Evolutionary conservation across 2,888 invertebrate genomes (phyloP).

Genomic region (Hartigia nigra): DNA sequence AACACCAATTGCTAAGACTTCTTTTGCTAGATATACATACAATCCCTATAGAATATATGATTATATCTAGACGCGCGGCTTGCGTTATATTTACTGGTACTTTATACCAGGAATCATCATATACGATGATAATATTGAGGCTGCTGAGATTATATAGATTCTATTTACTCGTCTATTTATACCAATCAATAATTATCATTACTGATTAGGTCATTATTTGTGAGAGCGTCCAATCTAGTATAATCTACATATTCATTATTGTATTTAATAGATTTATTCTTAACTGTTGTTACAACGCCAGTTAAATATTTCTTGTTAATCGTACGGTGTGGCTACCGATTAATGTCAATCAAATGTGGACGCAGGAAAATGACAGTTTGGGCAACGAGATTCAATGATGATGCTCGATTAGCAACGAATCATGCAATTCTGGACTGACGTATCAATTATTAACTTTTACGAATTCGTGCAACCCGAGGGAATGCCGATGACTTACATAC

Average conservation of each 20-base stretch:
- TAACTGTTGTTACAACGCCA: not conserved
- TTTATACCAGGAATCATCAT: not conserved
- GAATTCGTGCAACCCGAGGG: not conserved
- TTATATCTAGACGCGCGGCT: not conserved
- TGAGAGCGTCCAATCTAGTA: not conserved
- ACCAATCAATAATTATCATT: not conserved
- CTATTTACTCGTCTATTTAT: not conserved
- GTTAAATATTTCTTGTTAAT: not conserved
- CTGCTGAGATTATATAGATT: not conserved
- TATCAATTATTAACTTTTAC: slow-evolving; percentile 19
- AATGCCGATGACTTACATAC: not conserved
- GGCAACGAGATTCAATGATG: not conserved
- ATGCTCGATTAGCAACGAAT: slow-evolving; percentile 22
- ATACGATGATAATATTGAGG: not conserved
- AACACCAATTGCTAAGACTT: slow-evolving; percentile 52
- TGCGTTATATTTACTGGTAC: not conserved
- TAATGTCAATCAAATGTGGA: not conserved
- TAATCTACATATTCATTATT: not conserved
- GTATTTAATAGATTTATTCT: not conserved
- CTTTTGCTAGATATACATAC: slow-evolving; percentile 22
- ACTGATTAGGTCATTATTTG: not conserved
- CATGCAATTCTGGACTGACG: slow-evolving; percentile 27
- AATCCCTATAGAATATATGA: not conserved
- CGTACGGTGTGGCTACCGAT: no score
- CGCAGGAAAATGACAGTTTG: not conserved